Percentiles rank a stretch among this genome's conserved stretches.
These are phyloP conservation scores for Scaptomyza pallida DNA, from an alignment of 1,140 invertebrate species.

Conservation along the genomic window DNA sequence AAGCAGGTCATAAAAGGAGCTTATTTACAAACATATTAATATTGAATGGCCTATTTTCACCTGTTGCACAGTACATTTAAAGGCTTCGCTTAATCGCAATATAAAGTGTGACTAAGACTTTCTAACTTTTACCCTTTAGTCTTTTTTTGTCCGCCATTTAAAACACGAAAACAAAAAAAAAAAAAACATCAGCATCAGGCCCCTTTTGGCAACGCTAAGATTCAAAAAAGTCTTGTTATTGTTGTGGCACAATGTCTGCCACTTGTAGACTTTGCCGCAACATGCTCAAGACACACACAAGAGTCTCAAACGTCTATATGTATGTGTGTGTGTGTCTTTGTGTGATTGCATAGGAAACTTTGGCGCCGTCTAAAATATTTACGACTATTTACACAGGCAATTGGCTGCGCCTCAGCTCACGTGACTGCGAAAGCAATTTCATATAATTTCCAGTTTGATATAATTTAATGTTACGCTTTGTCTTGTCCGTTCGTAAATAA, in stretches of 20 bases:
- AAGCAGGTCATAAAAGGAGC: no score
- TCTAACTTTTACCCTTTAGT: neutral
- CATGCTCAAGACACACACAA: conserved; percentile 46
- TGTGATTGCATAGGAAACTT: conserved; percentile 33
- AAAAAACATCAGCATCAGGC: conserved; percentile 16
- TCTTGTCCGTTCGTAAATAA: conserved; percentile 42
- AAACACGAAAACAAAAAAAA: conserved; percentile 10
- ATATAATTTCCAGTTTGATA: conserved; percentile 29
- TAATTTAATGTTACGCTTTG: conserved; percentile 43
- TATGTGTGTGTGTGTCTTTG: conserved; percentile 5
- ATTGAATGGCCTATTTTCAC: no score
- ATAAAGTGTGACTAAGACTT: no score
- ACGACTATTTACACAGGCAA: conserved; percentile 70
- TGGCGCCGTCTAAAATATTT: conserved; percentile 66
- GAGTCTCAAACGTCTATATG: conserved; percentile 6
- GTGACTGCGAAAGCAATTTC: conserved; percentile 43
- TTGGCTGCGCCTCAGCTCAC: conserved; percentile 53
- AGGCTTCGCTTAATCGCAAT: no score
- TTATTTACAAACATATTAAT: no score
- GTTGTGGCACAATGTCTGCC: conserved; percentile 20
- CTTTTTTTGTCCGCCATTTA: conserved; percentile 16
- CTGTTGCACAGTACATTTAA: no score
- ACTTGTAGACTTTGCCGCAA: conserved; percentile 60
- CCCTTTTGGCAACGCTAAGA: conserved; percentile 18
- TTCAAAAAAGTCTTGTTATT: conserved; percentile 47